phyloP scores from a whole-genome alignment of 2,888 invertebrate genomes.

The Lasioglossum zephyrum region DNA sequence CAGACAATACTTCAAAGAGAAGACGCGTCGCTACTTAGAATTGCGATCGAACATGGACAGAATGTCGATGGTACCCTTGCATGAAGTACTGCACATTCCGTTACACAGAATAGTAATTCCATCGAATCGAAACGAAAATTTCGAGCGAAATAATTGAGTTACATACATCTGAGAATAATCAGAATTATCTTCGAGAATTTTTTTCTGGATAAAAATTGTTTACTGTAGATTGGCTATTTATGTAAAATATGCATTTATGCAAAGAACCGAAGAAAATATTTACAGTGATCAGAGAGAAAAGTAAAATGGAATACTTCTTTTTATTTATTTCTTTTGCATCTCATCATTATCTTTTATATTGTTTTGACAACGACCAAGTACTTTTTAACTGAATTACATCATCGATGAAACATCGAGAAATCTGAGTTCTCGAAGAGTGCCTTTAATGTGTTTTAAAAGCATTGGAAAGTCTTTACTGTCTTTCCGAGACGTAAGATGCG shows the following conservation, averaged over 20 bases:
- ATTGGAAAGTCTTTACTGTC: conserved; percentile 13
- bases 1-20: conserved; percentile 52
- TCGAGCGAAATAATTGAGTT: background rate
- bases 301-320: background rate
- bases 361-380: conserved; percentile 11
- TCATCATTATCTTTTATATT: background rate
- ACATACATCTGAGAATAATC: background rate
- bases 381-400: conserved; percentile 23
- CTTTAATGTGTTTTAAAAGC: conserved; percentile 55
- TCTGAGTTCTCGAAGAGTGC: conserved; percentile 31
- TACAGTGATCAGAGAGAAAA: background rate
- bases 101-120: background rate
- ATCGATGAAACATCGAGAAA: conserved; percentile 37
- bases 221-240: no score
- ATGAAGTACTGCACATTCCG: background rate
- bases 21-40: conserved; percentile 29
- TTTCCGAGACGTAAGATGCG: conserved; percentile 12
- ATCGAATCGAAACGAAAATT: background rate
- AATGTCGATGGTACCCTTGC: background rate
- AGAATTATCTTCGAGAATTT: background rate
- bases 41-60: background rate
- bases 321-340: background rate
- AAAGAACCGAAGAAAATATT: background rate
- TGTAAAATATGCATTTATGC: no score
- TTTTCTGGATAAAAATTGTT: no score